Conservation (phyloP, 2,113 vertebrate species). For the Hymenochirus boettgeri region DNA sequence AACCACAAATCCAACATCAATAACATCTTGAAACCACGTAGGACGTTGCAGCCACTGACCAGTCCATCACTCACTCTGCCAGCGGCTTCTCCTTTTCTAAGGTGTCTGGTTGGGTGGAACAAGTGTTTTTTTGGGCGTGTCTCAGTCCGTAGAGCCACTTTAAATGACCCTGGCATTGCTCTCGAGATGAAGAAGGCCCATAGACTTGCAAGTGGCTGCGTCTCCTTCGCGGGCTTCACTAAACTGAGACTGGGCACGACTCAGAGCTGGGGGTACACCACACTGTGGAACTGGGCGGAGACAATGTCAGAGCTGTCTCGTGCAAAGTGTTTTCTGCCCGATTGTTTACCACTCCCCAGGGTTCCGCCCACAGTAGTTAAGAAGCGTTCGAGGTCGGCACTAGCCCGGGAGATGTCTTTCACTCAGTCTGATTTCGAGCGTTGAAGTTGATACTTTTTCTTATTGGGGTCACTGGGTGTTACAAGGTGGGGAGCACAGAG, state of each 20-base stretch:
- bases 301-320: conserved; percentile 88
- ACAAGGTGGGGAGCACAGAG: neutral
- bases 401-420: conserved; percentile 85
- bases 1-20: too few relatives aligned
- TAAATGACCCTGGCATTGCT: conserved; percentile 90
- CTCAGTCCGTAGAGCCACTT: conserved; percentile 92
- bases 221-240: conserved; percentile 61
- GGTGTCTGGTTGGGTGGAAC: conserved; percentile 51
- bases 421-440: conserved; percentile 94
- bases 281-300: conserved; percentile 83
- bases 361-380: conserved; percentile 95
- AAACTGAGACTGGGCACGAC: conserved; percentile 53
- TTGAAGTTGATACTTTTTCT: conserved; percentile 74
- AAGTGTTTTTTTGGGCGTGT: conserved; percentile 71
- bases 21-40: too few relatives aligned
- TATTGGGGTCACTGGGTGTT: conserved; percentile 53
- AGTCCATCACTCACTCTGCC: too few relatives aligned
- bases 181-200: conserved; percentile 85
- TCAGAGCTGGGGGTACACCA: conserved; percentile 80
- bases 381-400: conserved; percentile 89
- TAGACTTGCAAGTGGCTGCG: conserved; percentile 74
- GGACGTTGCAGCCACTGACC: too few relatives aligned
- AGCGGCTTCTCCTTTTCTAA: neutral
- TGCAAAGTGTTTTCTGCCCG: conserved; percentile 78
- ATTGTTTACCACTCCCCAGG: conserved; percentile 75